Evolutionary conservation across 2,113 vertebrate species (phyloP), one percentile per base, ranked within the genome.

Genomic region (Gymnocephalus cernua): DNA sequence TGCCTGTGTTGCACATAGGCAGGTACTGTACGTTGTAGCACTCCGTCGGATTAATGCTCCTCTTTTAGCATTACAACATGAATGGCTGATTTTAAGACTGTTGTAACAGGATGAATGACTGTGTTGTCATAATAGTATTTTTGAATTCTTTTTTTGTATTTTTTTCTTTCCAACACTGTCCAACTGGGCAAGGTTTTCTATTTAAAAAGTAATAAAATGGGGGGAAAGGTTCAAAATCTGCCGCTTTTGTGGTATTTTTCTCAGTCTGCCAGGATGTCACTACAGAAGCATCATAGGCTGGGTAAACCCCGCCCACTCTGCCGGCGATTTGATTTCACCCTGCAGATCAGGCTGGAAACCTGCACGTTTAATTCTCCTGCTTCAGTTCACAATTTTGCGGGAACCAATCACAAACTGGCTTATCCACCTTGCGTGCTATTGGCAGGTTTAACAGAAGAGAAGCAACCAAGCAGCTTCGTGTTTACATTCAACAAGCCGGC

Each of bases 121-220:
- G 66, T 74, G 86, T 83, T 84, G 83, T 84, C 80, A 56, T 87
- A 53, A 29, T 38, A 47, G 19, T 63, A 10, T 50, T 77, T 48
- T 74, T 74, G 59, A 59, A 58, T 48, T 79, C 88, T 82, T 54
- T 4, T 71, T 85, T 88, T 74, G 29, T n/a, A n/a, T 87, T 90
- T 70, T 88, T 66, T 92, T 91, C 74, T 80, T 80, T 94, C 63
- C 63, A 91, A 83, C 82, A 82, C 66, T 86, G 78, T 90, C 80
- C 83, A 64, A 64, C 64, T 82, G 88, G 93, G 85, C 87, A 84
- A 79, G 80, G 81, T 93, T 95, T 94, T 95, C 92, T 95, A 95
- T 95, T 94, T 94, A 92, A 93, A 82, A 84, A 91, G 35, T 86
- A 94, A 93, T 87, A 93, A 95, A 94, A 91, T 71, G 64, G 84